Evolutionary conservation across 2,797 vertebrate species (phyloP).

Genomic region (Catostomus latipinnis): DNA sequence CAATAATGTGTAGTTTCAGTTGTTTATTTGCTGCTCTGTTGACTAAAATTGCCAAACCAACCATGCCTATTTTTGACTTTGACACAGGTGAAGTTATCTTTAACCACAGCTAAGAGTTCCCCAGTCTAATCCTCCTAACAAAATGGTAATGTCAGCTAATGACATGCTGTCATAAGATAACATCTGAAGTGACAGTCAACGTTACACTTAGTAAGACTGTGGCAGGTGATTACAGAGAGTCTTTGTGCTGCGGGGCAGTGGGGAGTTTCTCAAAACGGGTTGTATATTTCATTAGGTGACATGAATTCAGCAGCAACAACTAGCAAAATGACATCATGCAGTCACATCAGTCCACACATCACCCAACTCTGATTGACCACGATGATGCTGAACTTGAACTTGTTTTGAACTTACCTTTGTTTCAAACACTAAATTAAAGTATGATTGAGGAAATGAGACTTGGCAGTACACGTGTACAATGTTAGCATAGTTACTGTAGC

Average conservation of each 20-base stretch:
- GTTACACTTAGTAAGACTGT: not conserved
- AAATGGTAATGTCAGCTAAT: constrained; percentile 2
- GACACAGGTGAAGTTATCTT: not conserved
- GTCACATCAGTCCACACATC: not conserved
- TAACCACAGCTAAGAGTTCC: not conserved
- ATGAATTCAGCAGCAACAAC: not conserved
- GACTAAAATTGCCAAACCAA: not conserved
- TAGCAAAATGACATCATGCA: not conserved
- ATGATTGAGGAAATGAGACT: not conserved
- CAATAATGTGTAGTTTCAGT: too few species aligned
- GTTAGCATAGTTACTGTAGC: too few species aligned
- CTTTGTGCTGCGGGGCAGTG: constrained; percentile 10
- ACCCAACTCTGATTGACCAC: constrained; percentile 1
- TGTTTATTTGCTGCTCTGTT: too few species aligned
- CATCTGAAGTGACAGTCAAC: constrained; percentile 19
- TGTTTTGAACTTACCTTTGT: constrained; percentile 5
- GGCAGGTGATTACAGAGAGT: not conserved
- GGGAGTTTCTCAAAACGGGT: constrained; percentile 2
- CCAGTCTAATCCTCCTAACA: not conserved
- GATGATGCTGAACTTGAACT: not conserved
- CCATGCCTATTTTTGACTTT: not conserved
- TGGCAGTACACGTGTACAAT: not conserved
- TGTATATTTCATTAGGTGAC: not conserved
- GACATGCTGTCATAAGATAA: not conserved
- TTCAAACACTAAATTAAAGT: not conserved